Evolutionary conservation across 1,140 invertebrate genomes (phyloP).

Genomic region (Drosophila navojoa): DNA sequence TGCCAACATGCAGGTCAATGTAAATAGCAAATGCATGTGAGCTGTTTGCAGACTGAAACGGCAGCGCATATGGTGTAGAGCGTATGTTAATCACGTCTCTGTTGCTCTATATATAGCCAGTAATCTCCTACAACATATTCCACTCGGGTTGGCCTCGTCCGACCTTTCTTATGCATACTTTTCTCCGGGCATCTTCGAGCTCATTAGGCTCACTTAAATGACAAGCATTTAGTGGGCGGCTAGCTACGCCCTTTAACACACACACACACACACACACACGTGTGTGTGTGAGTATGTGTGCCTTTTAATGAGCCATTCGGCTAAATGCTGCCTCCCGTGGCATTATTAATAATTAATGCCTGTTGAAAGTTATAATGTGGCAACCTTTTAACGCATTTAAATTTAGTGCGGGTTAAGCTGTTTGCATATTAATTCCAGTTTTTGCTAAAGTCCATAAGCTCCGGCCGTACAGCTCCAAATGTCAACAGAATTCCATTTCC

Average conservation of each 20-base stretch:
- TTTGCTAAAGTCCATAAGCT: not conserved
- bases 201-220: conserved; percentile 12
- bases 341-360: conserved; percentile 67
- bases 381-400: conserved; percentile 53
- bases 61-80: conserved; percentile 24
- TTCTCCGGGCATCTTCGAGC: conserved; percentile 2
- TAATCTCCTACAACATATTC: not conserved
- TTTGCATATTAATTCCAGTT: conserved; percentile 35
- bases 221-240: not conserved
- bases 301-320: conserved; percentile 45
- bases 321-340: conserved; percentile 29
- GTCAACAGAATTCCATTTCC: not conserved
- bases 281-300: conserved; percentile 1
- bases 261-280: not conserved
- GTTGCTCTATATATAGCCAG: conserved; percentile 1
- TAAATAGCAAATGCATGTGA: conserved; percentile 69
- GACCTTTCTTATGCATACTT: not conserved
- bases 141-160: not conserved
- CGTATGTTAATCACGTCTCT: conserved; percentile 34
- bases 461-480: too few relatives aligned
- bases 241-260: not conserved
- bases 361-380: conserved; percentile 65
- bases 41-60: conserved; percentile 40
- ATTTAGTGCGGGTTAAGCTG: conserved; percentile 29
- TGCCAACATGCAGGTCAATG: conserved; percentile 66